These are phyloP conservation scores for Silurus glanis DNA, from an alignment of 2,113 vertebrate species.

Conservation along the genomic window DNA sequence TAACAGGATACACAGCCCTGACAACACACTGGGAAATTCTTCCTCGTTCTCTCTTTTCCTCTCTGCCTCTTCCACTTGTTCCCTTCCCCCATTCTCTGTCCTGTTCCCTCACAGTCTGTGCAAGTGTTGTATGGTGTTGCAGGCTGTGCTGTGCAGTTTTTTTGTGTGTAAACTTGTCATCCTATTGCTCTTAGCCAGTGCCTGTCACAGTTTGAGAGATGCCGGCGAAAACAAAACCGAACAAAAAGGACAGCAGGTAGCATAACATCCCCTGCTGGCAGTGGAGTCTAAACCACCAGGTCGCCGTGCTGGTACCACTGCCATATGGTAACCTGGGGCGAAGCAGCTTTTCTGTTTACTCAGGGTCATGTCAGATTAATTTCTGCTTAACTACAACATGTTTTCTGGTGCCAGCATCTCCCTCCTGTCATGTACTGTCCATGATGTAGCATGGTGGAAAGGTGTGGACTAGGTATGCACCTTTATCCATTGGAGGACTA, in stretches of 20 bases:
- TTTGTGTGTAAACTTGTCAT: conserved; percentile 67
- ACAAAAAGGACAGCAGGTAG: conserved; percentile 69
- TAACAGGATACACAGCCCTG: conserved; percentile 66
- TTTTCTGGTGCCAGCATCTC: conserved; percentile 65
- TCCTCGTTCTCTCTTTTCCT: conserved; percentile 21
- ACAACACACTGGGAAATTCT: conserved; percentile 47
- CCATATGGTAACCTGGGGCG: conserved; percentile 78
- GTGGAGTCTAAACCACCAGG: conserved; percentile 53
- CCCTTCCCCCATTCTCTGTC: conserved; percentile 15
- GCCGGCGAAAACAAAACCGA: conserved; percentile 69
- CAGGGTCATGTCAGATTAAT: conserved; percentile 74
- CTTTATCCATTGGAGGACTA: neutral
- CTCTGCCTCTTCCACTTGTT: neutral
- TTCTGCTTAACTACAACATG: conserved; percentile 69
- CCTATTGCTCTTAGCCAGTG: conserved; percentile 71
- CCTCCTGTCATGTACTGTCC: conserved; percentile 5
- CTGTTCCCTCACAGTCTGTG: conserved; percentile 30
- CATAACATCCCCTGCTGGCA: conserved; percentile 45
- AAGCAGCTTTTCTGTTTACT: conserved; percentile 76
- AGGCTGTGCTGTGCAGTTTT: conserved; percentile 35
- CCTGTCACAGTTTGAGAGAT: conserved; percentile 71
- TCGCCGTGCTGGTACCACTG: conserved; percentile 66
- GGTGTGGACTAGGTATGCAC: neutral
- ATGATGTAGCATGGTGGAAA: neutral
- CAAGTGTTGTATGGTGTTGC: conserved; percentile 50